phyloP scores from a whole-genome alignment of 2,797 vertebrate species.

The Acrossocheilus wenchowensis region DNA sequence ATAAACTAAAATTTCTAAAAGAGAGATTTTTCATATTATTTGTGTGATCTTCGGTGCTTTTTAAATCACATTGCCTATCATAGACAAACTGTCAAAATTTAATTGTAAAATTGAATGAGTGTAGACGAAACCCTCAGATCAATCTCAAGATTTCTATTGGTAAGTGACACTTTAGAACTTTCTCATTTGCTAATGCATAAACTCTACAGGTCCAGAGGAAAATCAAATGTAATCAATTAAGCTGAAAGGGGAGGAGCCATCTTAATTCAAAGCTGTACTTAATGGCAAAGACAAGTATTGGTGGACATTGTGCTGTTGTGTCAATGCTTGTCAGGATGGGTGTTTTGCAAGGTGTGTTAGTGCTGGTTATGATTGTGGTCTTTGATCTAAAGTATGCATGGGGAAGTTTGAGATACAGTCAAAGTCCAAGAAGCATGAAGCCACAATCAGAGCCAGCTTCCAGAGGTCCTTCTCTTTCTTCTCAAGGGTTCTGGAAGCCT shows the following conservation, averaged over 20 bases:
- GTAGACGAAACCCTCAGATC: no score
- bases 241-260: background rate
- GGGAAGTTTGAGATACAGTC: background rate
- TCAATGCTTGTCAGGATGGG: background rate
- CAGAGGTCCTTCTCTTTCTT: no score
- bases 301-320: background rate
- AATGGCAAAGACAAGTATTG: background rate
- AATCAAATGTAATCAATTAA: background rate
- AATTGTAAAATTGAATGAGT: no score
- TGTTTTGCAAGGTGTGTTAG: background rate
- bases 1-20: no score
- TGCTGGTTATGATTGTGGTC: rapidly evolving
- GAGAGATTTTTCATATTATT: no score
- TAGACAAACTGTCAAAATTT: no score
- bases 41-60: no score
- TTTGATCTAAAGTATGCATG: background rate
- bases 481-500: background rate
- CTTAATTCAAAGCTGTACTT: background rate
- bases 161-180: background rate
- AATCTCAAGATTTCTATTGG: no score
- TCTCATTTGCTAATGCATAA: background rate
- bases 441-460: no score
- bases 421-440: background rate
- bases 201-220: background rate
- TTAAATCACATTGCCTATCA: no score